Evolutionary conservation across 2,797 vertebrate genomes (phyloP), one percentile per base, ranked within the genome.

Genomic region (Lophius americanus): DNA sequence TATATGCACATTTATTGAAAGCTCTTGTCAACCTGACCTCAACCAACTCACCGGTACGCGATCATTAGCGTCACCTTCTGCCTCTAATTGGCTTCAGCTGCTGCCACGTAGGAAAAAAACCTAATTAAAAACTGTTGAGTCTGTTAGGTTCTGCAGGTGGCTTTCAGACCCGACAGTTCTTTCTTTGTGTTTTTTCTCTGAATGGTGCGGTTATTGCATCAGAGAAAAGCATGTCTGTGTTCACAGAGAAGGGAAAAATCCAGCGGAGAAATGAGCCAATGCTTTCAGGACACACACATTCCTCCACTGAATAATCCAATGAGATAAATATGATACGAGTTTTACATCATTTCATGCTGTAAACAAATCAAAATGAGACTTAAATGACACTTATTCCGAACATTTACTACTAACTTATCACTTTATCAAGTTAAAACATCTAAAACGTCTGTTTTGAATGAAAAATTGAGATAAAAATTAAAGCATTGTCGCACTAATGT

Each of bases 51-150:
- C 52, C 68, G 39, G 63, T 23, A 23, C 41, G 6, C 58, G 36
- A 32, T 73, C 0, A 75, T 5, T 66, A 44, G 32, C 60, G 57
- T 51, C 63, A 75, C 37, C 39, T 35, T 64, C 36, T 13, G 23
- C 44, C 32, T 57, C 43, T 60, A 38, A 33, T 2, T 43, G 14
- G 5, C 56, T 69, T 23, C 23, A 23, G 63, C 61, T 65, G 47
- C 42, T 12, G 7, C n/a, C 5, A 46, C 51, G 32, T n/a, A 23
- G 50, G 46, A 23, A 23, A 23, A 23, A 23, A 23, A 23, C 23
- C 6, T 36, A 53, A 12, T 70, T 70, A 58, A 57, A 75, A 4
- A 49, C 44, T 68, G 44, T 9, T 9, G 38, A 54, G 39, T 48
- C 43, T 78, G 64, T 56, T 23, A 57, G 68, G 9, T 10, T 9